Evolutionary conservation across 1,140 invertebrate genomes (phyloP), one percentile per base, ranked within the genome.

Genomic region (Caenorhabditis inopinata): DNA sequence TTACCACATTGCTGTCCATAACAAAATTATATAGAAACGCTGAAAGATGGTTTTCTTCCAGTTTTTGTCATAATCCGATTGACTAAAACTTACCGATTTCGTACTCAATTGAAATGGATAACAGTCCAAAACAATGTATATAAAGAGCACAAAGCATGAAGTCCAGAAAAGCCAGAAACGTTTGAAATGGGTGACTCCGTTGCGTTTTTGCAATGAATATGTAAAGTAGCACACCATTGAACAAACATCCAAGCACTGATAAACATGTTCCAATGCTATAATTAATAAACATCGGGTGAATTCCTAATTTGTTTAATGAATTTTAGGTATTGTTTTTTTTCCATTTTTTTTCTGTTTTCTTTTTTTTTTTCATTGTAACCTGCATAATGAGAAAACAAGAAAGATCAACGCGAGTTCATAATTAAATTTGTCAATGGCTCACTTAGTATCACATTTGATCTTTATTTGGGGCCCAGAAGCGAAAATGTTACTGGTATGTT

Each of bases 111-210:
- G 58, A 49, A 32, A 79, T 12, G 42, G 29, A 18, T 12, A 46
- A 46, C 1, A 62, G 51, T 23, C 78, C 78, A 14, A 79, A 79
- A n/a, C 45, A 79, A 48, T 27, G 27, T 23, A 79, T 74, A 32
- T 68, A 79, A 42, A 79, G 68, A 46, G 58, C 58, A 51, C 78
- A 79, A 4, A 79, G 45, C 78, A 79, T 73, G 47, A 79, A 79
- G 62, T 79, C 78, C 2, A 79, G 78, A 51, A 79, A 74, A 29
- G 78, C 78, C 62, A 79, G 21, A 49, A 73, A 79, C n/a, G 68
- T 78, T 53, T 79, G 62, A 35, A 74, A 48, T 5, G 78, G 68
- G 16, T 53, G 46, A 12, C 25, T 38, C n/a, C 21, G 21, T 45
- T 53, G 35, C 6, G 58, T 49, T 35, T 45, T 73, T 16, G 11